phyloP scores from a whole-genome alignment of 2,797 vertebrate species.

The Chiroxiphia lanceolata region DNA sequence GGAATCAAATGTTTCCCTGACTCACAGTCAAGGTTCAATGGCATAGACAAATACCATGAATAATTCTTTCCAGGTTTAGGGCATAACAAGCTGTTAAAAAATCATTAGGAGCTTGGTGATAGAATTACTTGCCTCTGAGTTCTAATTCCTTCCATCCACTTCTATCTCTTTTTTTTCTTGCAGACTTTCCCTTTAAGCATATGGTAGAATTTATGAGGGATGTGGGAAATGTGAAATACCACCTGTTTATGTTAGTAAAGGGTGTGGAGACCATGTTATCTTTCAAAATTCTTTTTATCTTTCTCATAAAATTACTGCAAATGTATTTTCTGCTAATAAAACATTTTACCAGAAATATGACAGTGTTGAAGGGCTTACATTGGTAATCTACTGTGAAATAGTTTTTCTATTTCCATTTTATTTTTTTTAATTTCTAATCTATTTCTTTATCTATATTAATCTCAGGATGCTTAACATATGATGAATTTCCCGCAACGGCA shows the following conservation, averaged over 20 bases:
- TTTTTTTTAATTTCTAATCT: not conserved
- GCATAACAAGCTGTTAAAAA: not conserved
- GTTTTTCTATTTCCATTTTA: not conserved
- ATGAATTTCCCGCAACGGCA: not conserved
- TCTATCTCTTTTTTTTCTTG: not conserved
- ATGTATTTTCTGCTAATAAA: not conserved
- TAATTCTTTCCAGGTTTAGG: constrained; percentile 25
- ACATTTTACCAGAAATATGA: not conserved
- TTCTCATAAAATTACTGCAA: not conserved
- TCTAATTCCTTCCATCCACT: not conserved
- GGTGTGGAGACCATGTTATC: not conserved
- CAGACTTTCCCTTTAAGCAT: not conserved
- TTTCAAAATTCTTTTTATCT: not conserved
- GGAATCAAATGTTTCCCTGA: not conserved
- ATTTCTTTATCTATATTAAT: not conserved
- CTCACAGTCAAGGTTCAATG: constrained; percentile 19
- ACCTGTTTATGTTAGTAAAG: not conserved
- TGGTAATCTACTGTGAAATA: not conserved
- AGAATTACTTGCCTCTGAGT: not conserved
- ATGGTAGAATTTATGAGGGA: not conserved
- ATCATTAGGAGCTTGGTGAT: not conserved
- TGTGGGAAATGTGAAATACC: not conserved
- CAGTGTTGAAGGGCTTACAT: not conserved
- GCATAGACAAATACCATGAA: not conserved
- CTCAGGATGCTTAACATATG: not conserved